These are phyloP conservation scores for Thera obeliscata DNA, from an alignment of 2,888 invertebrate genomes.

Conservation along the genomic window DNA sequence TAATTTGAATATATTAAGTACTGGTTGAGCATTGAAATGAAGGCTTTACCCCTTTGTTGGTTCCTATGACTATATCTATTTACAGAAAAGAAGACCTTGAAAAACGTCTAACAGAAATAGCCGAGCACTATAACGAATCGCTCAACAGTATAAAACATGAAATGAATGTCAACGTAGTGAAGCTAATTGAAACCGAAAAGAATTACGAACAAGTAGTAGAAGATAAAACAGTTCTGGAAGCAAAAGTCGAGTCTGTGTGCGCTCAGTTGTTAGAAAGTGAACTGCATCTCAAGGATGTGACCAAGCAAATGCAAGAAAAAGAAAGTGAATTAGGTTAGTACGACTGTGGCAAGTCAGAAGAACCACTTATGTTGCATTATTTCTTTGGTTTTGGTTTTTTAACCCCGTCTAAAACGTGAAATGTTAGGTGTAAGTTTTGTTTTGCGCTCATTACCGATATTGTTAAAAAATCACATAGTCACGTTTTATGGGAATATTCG, in stretches of 20 bases:
- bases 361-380: not conserved
- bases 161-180: slow-evolving; percentile 54
- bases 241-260: slow-evolving; percentile 55
- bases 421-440: no score
- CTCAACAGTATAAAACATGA: slow-evolving; percentile 60
- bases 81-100: slow-evolving; percentile 72
- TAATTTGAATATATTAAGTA: no score
- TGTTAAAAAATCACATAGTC: no score
- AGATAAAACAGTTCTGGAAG: slow-evolving; percentile 56
- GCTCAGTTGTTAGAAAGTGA: slow-evolving; percentile 60
- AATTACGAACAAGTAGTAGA: slow-evolving; percentile 59
- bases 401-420: no score
- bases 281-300: slow-evolving; percentile 50
- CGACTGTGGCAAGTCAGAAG: not conserved
- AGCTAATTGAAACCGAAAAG: slow-evolving; percentile 64
- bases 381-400: no score
- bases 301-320: slow-evolving; percentile 50
- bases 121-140: slow-evolving; percentile 64
- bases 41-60: no score
- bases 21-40: not conserved
- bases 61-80: not conserved
- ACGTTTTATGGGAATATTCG: no score
- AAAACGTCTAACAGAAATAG: slow-evolving; percentile 61
- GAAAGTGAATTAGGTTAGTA: slow-evolving; percentile 51
- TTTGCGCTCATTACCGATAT: no score